phyloP scores from a whole-genome alignment of 2,113 vertebrate genomes.

The Nycticryphes semicollaris region DNA sequence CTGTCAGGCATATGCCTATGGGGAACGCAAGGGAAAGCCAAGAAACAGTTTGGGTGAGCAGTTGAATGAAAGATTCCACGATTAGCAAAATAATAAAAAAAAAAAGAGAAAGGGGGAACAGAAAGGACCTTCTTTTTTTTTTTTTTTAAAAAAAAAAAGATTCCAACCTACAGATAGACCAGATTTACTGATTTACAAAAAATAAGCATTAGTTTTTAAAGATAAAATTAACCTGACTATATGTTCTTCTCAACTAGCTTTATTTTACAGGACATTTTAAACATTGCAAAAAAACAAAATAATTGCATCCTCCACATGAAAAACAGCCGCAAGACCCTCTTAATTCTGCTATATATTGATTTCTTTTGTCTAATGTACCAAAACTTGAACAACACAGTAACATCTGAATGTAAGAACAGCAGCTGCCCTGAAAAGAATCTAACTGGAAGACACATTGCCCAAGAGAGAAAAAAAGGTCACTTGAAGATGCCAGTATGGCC shows the following conservation, averaged over 20 bases:
- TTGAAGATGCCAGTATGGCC: background rate
- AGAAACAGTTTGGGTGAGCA: background rate
- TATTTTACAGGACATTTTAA: background rate
- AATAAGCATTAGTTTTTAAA: background rate
- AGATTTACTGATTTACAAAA: background rate
- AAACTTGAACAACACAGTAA: background rate
- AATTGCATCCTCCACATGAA: background rate
- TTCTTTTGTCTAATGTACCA: background rate
- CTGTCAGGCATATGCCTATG: background rate
- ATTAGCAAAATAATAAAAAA: background rate
- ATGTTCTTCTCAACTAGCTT: background rate
- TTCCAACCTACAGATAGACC: background rate
- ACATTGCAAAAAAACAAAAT: background rate
- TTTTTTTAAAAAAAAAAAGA: too few relatives aligned
- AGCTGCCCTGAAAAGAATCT: background rate
- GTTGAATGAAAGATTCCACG: background rate
- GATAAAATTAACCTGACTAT: background rate
- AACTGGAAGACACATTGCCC: background rate
- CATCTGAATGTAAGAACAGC: background rate
- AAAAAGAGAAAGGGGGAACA: background rate
- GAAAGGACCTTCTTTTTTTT: background rate
- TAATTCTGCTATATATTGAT: background rate
- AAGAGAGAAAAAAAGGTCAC: background rate
- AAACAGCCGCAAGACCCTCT: background rate
- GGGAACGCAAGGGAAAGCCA: background rate